Percentiles rank a stretch among this genome's conserved stretches.
Evolutionary conservation across 2,797 vertebrate species (phyloP).

Genomic region (Cheirogaleus major): DNA sequence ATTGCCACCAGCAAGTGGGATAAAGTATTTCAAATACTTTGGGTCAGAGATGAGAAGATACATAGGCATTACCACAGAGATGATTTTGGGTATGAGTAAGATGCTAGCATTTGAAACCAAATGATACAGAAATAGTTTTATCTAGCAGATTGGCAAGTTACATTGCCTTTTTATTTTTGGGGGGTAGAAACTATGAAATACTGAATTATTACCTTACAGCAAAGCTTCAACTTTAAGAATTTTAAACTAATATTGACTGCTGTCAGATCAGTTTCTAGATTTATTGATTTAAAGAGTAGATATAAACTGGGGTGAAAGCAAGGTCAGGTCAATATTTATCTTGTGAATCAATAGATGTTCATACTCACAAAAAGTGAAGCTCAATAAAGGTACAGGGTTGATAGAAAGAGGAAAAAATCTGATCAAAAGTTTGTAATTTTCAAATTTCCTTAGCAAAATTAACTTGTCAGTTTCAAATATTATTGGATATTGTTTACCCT

Average conservation of each 20-base stretch:
- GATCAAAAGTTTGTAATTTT: constrained; percentile 77
- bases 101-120: constrained; percentile 1
- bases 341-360: constrained; percentile 86
- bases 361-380: constrained; percentile 85
- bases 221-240: constrained; percentile 84
- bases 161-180: constrained; percentile 67
- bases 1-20: constrained; percentile 30
- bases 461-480: constrained; percentile 46
- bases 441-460: constrained; percentile 75
- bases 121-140: constrained; percentile 49
- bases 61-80: constrained; percentile 38
- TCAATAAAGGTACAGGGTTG: constrained; percentile 79
- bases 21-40: constrained; percentile 50
- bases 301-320: constrained; percentile 85
- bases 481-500: constrained; percentile 47
- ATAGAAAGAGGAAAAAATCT: constrained; percentile 69
- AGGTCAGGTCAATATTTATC: constrained; percentile 89
- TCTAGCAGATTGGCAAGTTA: constrained; percentile 66
- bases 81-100: background rate
- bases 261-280: constrained; percentile 87
- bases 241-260: constrained; percentile 86
- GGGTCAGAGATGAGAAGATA: constrained; percentile 70
- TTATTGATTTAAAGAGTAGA: constrained; percentile 87
- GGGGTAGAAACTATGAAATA: constrained; percentile 78
- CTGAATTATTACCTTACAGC: constrained; percentile 78